A percentile compares a stretch with the other conserved stretches of the same genome.
Evolutionary conservation across 2,113 vertebrate genomes (phyloP).

Genomic region (Neodon shergylaensis): DNA sequence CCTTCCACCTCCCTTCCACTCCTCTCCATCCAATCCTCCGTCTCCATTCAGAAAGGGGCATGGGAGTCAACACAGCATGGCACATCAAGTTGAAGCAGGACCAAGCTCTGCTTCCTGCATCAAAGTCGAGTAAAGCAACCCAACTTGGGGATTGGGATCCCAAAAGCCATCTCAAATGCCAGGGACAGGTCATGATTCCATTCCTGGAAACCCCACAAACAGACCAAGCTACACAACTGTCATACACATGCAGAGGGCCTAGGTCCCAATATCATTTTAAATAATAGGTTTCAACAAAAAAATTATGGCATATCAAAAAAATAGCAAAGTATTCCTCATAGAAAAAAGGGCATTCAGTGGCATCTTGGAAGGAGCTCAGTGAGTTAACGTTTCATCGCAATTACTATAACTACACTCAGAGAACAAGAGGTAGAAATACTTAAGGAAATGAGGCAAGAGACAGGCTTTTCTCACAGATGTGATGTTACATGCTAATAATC

Average conservation of each 20-base stretch:
- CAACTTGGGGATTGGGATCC: background rate
- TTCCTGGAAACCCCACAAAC: background rate
- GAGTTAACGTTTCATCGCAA: constrained; percentile 30
- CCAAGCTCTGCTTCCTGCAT: background rate
- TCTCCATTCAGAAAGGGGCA: background rate
- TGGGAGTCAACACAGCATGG: background rate
- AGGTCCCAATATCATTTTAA: background rate
- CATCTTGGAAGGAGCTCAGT: constrained; percentile 14
- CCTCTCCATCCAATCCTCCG: background rate
- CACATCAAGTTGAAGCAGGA: background rate
- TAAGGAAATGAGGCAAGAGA: constrained; percentile 17
- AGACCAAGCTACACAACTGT: background rate
- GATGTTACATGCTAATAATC: background rate
- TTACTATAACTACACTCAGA: background rate
- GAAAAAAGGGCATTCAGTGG: background rate
- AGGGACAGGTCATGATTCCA: background rate
- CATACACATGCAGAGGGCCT: background rate
- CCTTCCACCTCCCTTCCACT: background rate
- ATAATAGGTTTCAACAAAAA: background rate
- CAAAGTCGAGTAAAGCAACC: background rate
- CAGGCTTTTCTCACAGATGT: background rate
- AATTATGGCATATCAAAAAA: background rate
- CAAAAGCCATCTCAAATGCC: background rate
- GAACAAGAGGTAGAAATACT: constrained; percentile 19
- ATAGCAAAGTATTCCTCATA: background rate